These are phyloP conservation scores for Coreoperca whiteheadi DNA, from an alignment of 2,113 vertebrate species.

Conservation along the genomic window DNA sequence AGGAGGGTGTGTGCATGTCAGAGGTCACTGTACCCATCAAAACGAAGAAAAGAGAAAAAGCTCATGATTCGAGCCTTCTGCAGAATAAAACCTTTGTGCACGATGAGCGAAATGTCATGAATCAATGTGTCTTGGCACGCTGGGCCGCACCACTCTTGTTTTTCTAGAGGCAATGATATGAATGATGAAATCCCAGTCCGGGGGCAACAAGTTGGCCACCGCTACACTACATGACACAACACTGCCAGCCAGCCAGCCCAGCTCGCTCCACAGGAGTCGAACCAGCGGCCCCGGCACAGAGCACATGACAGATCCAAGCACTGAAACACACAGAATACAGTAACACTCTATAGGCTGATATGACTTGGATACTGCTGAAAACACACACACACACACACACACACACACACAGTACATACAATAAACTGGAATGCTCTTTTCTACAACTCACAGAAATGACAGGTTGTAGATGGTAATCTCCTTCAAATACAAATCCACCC, in stretches of 20 bases:
- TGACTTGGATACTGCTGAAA: slow-evolving; percentile 62
- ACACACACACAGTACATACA: slow-evolving; percentile 78
- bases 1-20: slow-evolving; percentile 56
- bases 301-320: slow-evolving; percentile 37
- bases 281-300: slow-evolving; percentile 49
- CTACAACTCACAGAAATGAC: slow-evolving; percentile 78
- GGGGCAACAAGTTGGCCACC: slow-evolving; percentile 23
- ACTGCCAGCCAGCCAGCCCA: background rate
- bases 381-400: slow-evolving; percentile 9
- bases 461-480: slow-evolving; percentile 69
- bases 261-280: slow-evolving; percentile 63
- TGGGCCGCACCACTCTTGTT: slow-evolving; percentile 24
- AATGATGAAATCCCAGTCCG: slow-evolving; percentile 42
- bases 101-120: slow-evolving; percentile 34
- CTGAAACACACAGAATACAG: slow-evolving; percentile 55
- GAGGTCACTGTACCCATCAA: slow-evolving; percentile 56
- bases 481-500: slow-evolving; percentile 53
- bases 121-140: slow-evolving; percentile 45
- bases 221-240: slow-evolving; percentile 35
- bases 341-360: slow-evolving; percentile 72
- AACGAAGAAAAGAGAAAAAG: slow-evolving; percentile 14
- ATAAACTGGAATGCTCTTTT: slow-evolving; percentile 80
- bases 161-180: slow-evolving; percentile 44
- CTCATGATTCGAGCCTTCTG: slow-evolving; percentile 36
- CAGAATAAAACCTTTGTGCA: slow-evolving; percentile 31